Conservation (phyloP, 2,797 vertebrate genomes). For the Spinus pinus region DNA sequence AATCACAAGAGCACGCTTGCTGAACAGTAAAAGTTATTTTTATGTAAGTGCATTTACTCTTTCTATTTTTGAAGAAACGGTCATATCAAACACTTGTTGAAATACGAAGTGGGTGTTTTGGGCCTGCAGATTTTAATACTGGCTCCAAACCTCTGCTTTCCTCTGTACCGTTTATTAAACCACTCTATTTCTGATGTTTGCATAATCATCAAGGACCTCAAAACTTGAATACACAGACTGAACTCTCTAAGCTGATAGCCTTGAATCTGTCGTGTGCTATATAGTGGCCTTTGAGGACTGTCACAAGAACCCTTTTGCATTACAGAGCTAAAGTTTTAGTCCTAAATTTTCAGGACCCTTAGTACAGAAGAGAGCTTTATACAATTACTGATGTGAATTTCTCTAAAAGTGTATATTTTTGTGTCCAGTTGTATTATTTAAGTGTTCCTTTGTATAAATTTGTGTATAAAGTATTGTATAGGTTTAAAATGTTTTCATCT, state of each 20-base stretch:
- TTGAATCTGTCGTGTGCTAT: constrained; percentile 73
- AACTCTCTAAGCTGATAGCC: constrained; percentile 70
- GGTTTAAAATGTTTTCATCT: constrained; percentile 82
- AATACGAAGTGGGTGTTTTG: constrained; percentile 22
- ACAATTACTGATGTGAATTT: constrained; percentile 84
- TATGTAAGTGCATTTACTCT: constrained; percentile 74
- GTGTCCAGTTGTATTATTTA: constrained; percentile 86
- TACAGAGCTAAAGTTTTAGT: constrained; percentile 78
- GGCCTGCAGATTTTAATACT: constrained; percentile 40
- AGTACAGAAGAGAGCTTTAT: constrained; percentile 81
- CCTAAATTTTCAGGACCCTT: constrained; percentile 79
- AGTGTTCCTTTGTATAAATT: constrained; percentile 85
- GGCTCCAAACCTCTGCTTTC: constrained; percentile 61
- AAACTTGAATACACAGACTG: constrained; percentile 79
- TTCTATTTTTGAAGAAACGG: constrained; percentile 60
- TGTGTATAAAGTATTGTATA: constrained; percentile 83
- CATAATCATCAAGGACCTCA: constrained; percentile 73
- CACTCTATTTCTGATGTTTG: constrained; percentile 74
- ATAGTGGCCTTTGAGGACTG: constrained; percentile 82
- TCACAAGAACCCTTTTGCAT: constrained; percentile 74
- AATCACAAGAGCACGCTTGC: constrained; percentile 71
- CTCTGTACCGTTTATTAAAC: constrained; percentile 66
- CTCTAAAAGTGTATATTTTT: constrained; percentile 86
- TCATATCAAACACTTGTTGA: constrained; percentile 34
- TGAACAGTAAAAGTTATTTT: constrained; percentile 67